Evolutionary conservation across 2,113 vertebrate genomes (phyloP).

Genomic region (Sceloporus undulatus): DNA sequence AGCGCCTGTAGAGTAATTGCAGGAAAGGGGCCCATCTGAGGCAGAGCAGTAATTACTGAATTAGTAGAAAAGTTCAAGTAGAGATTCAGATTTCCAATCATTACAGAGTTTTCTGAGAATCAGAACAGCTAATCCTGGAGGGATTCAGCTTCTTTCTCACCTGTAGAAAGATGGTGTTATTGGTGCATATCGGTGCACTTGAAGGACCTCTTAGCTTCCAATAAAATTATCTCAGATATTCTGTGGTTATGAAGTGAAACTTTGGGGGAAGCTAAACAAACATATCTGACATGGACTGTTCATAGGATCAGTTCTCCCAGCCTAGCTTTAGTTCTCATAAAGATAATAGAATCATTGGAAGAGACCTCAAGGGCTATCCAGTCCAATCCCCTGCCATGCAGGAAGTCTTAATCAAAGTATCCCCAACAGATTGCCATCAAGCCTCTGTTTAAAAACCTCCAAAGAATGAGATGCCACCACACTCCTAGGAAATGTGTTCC

Average conservation of each 20-base stretch:
- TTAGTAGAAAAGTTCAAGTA: slow-evolving; percentile 95
- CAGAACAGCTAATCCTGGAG: slow-evolving; percentile 88
- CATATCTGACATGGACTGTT: no score
- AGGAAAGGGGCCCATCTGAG: slow-evolving; percentile 85
- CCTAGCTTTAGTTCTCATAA: no score
- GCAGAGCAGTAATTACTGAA: slow-evolving; percentile 97
- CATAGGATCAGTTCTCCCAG: no score
- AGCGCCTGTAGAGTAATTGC: slow-evolving; percentile 84
- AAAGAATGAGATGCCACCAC: no score
- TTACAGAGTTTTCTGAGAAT: slow-evolving; percentile 83
- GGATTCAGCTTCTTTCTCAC: slow-evolving; percentile 77
- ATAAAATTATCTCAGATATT: slow-evolving; percentile 59
- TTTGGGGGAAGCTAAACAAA: not conserved
- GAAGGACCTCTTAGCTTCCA: slow-evolving; percentile 71
- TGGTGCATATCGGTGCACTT: slow-evolving; percentile 45
- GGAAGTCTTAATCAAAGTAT: no score
- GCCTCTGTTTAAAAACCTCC: no score
- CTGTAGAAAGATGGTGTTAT: slow-evolving; percentile 57
- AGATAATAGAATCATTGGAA: no score
- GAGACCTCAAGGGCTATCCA: no score
- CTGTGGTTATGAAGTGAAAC: slow-evolving; percentile 8
- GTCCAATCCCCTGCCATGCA: no score
- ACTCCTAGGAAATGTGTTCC: no score
- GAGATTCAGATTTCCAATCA: slow-evolving; percentile 93
- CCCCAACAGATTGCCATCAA: no score